A percentile compares a stretch with the other conserved stretches of the same genome.
These are phyloP conservation scores for Cyprinodon variegatus DNA, from an alignment of 2,113 vertebrate genomes.

Conservation along the genomic window DNA sequence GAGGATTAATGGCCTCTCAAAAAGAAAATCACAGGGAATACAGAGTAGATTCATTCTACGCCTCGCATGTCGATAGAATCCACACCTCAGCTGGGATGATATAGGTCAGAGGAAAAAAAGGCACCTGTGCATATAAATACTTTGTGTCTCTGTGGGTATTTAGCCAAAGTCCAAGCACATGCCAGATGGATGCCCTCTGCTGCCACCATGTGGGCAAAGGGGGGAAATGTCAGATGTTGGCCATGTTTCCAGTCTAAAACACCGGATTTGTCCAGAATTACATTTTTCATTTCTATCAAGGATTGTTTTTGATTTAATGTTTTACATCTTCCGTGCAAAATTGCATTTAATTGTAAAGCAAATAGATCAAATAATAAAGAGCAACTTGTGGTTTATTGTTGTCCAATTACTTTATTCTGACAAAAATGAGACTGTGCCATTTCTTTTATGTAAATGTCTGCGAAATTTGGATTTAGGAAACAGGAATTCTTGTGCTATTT, in stretches of 20 bases:
- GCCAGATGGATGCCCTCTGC: slow-evolving; percentile 20
- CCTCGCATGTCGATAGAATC: slow-evolving; percentile 8
- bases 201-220: slow-evolving; percentile 57
- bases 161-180: slow-evolving; percentile 10
- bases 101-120: not conserved
- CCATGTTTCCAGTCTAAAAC: not conserved
- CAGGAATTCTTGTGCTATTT: too few relatives aligned
- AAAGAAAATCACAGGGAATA: slow-evolving; percentile 45
- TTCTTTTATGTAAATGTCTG: too few relatives aligned
- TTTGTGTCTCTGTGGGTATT: not conserved
- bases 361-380: too few relatives aligned
- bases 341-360: too few relatives aligned
- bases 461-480: too few relatives aligned
- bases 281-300: too few relatives aligned
- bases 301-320: too few relatives aligned
- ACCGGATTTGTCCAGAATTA: too few relatives aligned
- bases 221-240: not conserved
- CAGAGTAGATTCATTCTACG: slow-evolving; percentile 24
- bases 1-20: slow-evolving; percentile 54
- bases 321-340: too few relatives aligned
- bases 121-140: not conserved
- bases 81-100: slow-evolving; percentile 4
- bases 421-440: too few relatives aligned
- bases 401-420: too few relatives aligned
- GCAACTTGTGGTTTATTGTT: too few relatives aligned